Base-by-base conservation (phyloP, 2,888 invertebrate species). In the Lithophane socia region DNA sequence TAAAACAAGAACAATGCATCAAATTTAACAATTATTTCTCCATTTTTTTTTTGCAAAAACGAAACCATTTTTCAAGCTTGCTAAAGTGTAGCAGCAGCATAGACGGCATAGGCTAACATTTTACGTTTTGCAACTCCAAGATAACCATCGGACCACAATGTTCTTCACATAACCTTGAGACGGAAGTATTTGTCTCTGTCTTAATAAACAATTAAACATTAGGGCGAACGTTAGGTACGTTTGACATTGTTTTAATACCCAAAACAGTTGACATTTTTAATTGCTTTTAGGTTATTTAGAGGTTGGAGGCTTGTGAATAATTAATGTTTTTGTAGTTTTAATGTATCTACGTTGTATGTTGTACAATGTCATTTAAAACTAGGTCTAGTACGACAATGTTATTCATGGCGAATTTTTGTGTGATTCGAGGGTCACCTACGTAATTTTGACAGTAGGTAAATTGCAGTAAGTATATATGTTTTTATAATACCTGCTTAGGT, bases 111-210 rank as follows among this genome's bases (percentile, higher is more conserved):
- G 61, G 42, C 66, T 63, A 79, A 71, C 37, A 56, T 84, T 84
- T 78, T 67, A 64, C 29, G 75, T 91, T 90, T 90, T 85, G 90
- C 87, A 92, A 92, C 87, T 85, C 77, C 79, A 76, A 77, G 93
- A 93, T 93, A 91, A 86, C 56, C 79, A 93, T 92, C 91, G 70
- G 37, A 83, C 70, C 80, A 92, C 76, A 87, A 92, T 89, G 90
- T 92, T 91, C 87, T 89, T 89, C 88, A 81, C 89, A 86, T 75
- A 80, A 84, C 92, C 92, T 91, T 91, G 89, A 84, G 79, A 79
- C 49, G 75, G 77, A 65, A 72, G 77, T 76, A 81, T 85, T 78
- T 77, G 75, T 81, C 68, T 83, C 65, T 79, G 75, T 80, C 72
- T 82, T 82, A 87, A 83, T 69, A 72, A 71, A 67, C 79, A 80